These are phyloP conservation scores for Macrotus californicus DNA, from an alignment of 2,113 vertebrate genomes.

Conservation along the genomic window DNA sequence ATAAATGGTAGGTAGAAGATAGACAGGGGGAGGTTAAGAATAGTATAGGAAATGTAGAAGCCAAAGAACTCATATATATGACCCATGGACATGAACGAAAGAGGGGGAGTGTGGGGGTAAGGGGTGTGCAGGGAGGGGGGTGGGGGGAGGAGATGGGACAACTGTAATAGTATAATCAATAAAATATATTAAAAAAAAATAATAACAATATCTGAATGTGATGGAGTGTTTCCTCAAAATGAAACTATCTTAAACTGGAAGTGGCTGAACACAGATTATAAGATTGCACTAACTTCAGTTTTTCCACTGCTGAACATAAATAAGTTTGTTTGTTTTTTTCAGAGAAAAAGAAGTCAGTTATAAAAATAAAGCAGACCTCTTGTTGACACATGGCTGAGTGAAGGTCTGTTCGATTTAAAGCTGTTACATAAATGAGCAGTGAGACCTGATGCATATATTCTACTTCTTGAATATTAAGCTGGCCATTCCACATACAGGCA, in stretches of 20 bases:
- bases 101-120: too few species aligned
- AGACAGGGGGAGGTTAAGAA: too few species aligned
- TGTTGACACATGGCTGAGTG: background rate
- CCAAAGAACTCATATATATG: too few species aligned
- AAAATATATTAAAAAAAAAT: too few species aligned
- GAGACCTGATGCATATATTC: background rate
- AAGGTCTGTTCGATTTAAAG: background rate
- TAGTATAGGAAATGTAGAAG: too few species aligned
- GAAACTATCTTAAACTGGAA: conserved; percentile 48
- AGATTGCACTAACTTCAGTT: conserved; percentile 2
- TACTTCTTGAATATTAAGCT: background rate
- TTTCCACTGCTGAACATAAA: conserved; percentile 8
- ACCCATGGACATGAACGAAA: too few species aligned
- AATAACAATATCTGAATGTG: background rate
- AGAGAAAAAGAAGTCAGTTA: background rate
- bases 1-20: too few species aligned
- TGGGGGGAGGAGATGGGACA: too few species aligned
- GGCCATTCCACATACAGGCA: background rate
- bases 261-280: background rate
- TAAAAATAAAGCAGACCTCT: conserved; percentile 28
- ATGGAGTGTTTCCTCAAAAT: background rate
- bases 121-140: too few species aligned
- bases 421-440: background rate
- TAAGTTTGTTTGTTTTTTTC: background rate
- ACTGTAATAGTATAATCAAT: too few species aligned